phyloP scores from a whole-genome alignment of 2,113 vertebrate genomes.

The Odontophorus gujanensis region DNA sequence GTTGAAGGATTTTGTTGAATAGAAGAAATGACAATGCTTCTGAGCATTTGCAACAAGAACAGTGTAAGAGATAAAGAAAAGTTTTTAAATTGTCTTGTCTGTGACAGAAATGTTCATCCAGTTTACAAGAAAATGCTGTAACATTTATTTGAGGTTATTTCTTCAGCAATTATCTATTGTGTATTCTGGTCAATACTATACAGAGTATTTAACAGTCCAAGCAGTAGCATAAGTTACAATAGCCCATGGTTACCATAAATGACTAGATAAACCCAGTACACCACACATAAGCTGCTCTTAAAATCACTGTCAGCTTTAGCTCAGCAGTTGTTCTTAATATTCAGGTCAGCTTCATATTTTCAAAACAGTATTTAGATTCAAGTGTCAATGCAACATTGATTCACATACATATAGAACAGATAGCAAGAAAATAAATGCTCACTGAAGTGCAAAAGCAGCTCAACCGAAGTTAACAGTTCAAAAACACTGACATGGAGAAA shows the following conservation, averaged over 20 bases:
- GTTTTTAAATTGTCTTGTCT: background rate
- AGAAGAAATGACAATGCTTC: background rate
- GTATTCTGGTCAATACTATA: background rate
- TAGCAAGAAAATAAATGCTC: background rate
- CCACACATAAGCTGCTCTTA: background rate
- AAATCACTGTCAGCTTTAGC: background rate
- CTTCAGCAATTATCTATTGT: background rate
- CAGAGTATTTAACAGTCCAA: background rate
- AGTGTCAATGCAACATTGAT: background rate
- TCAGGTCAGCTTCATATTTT: slow-evolving; percentile 25
- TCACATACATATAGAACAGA: background rate
- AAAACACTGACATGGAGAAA: slow-evolving; percentile 17
- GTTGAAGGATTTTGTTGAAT: background rate
- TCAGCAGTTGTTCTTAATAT: background rate
- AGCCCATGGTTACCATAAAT: background rate
- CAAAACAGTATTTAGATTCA: slow-evolving; percentile 39
- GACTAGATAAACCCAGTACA: background rate
- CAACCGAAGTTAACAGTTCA: slow-evolving; percentile 35
- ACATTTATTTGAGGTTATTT: background rate
- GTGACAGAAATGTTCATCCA: background rate
- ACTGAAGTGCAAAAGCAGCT: slow-evolving; percentile 40
- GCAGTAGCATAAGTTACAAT: background rate
- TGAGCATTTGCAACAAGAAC: background rate
- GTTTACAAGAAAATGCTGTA: background rate
- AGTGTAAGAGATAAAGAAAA: background rate